Evolutionary conservation across 2,888 invertebrate genomes (phyloP).

Genomic region (Mantis religiosa): DNA sequence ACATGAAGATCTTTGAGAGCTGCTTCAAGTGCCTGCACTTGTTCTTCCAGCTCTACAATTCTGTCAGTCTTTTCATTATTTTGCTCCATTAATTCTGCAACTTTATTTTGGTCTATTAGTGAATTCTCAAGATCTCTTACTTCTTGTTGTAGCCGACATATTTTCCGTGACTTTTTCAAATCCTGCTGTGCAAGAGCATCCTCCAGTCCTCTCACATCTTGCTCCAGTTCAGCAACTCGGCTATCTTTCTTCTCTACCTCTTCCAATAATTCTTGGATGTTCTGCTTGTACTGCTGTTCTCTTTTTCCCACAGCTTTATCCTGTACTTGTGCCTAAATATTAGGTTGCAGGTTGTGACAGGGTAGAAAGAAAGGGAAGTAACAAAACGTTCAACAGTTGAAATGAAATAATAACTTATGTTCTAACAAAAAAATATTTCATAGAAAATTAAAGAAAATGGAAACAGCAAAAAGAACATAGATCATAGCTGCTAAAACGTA

Average conservation of each 20-base stretch:
- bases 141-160: constrained; percentile 20
- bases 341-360: constrained; percentile 4
- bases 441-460: background rate
- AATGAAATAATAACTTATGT: background rate
- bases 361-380: background rate
- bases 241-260: background rate
- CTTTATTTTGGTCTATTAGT: constrained; percentile 23
- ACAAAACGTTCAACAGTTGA: background rate
- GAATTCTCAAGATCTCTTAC: constrained; percentile 20
- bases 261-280: background rate
- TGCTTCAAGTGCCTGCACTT: constrained; percentile 52
- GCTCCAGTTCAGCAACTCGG: constrained; percentile 53
- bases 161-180: background rate
- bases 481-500: background rate
- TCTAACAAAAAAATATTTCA: background rate
- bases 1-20: constrained; percentile 47
- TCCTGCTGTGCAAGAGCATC: constrained; percentile 43
- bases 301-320: constrained; percentile 20
- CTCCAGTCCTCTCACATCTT: constrained; percentile 52
- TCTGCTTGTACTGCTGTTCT: background rate
- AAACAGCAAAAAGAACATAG: background rate
- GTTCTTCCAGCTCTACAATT: constrained; percentile 54
- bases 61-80: constrained; percentile 31
- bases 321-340: constrained; percentile 21
- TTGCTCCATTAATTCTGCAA: constrained; percentile 17